These are phyloP conservation scores for Drosophila oshimai DNA, from an alignment of 1,140 invertebrate species.

Conservation along the genomic window DNA sequence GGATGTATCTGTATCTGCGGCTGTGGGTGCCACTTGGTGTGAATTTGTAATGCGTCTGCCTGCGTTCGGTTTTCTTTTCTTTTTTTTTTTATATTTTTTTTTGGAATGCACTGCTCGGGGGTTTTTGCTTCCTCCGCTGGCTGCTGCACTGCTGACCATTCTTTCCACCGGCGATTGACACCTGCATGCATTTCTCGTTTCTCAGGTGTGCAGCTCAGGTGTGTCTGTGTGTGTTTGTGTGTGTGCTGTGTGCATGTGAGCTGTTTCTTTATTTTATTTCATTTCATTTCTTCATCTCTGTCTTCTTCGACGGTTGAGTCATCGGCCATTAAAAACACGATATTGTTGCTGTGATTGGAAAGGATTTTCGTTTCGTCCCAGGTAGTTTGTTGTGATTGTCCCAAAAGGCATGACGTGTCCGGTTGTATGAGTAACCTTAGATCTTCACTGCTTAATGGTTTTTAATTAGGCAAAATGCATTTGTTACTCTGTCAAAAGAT, in stretches of 20 bases:
- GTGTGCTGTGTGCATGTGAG: slow-evolving; percentile 31
- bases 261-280: slow-evolving; percentile 69
- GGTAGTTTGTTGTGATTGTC: slow-evolving; percentile 59
- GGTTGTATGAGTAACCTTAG: slow-evolving; percentile 37
- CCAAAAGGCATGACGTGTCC: slow-evolving; percentile 47
- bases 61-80: slow-evolving; percentile 27
- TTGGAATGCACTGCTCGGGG: slow-evolving; percentile 36
- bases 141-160: slow-evolving; percentile 55
- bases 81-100: slow-evolving; percentile 19
- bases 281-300: slow-evolving; percentile 75
- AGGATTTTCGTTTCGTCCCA: slow-evolving; percentile 69
- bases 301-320: slow-evolving; percentile 60
- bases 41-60: slow-evolving; percentile 76
- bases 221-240: slow-evolving; percentile 36
- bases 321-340: slow-evolving; percentile 72
- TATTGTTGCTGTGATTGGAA: slow-evolving; percentile 62
- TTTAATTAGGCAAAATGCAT: slow-evolving; percentile 48
- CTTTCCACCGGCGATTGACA: slow-evolving; percentile 74
- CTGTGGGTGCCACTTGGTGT: slow-evolving; percentile 79
- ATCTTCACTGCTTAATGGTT: slow-evolving; percentile 24
- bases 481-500: background rate
- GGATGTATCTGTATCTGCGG: slow-evolving; percentile 7
- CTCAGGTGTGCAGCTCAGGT: slow-evolving; percentile 77
- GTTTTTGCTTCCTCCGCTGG: slow-evolving; percentile 27
- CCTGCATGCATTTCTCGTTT: slow-evolving; percentile 81